Base-by-base conservation (phyloP, 2,797 vertebrate species). In the Sebastes cheni region DNA sequence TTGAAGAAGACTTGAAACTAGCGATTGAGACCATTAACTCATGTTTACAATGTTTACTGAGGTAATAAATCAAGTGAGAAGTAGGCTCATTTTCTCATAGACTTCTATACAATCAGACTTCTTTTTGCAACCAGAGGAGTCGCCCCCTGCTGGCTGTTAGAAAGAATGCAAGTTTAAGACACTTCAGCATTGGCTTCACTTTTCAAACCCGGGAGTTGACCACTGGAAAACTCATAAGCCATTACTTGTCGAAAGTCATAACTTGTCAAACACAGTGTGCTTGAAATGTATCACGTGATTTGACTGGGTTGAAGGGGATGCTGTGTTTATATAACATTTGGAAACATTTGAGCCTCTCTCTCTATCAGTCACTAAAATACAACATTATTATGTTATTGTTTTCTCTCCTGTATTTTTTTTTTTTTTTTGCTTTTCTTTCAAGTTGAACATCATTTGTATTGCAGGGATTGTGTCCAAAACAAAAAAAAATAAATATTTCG, bases 181-280 rank as follows among this genome's bases (percentile, higher is more conserved):
- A 39, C 36, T 39, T 39, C 36, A 14, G 36, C 36, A 14, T 14
- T 39, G 36, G 13, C 36, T 39, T 39, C 36, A 39, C 36, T 39
- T 39, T 39, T 39, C 36, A 39, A 0, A 39, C 36, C 36, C 13
- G 0, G 13, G 36, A 39, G 36, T 39, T 14, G 12, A 13, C 36
- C 36, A 39, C 36, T 39, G 0, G 36, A 39, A 39, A 39, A 39
- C 13, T 39, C 39, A 46, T 46, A 46, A 46, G 39, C 39, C 39
- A 46, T 46, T 46, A 46, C 39, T 46, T 46, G 39, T 46, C 39
- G 39, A 46, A 46, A 46, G 5, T 39, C 70, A 54, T 69, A 61
- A 70, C 34, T 69, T 34, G 73, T 79, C 59, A 1, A 50, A 50
- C 36, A 9, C 36, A 9, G 12, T 22, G 22, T 73, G 27, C 36